These are phyloP conservation scores for Phyllostomus hastatus DNA, from an alignment of 2,113 vertebrate species.

Conservation along the genomic window DNA sequence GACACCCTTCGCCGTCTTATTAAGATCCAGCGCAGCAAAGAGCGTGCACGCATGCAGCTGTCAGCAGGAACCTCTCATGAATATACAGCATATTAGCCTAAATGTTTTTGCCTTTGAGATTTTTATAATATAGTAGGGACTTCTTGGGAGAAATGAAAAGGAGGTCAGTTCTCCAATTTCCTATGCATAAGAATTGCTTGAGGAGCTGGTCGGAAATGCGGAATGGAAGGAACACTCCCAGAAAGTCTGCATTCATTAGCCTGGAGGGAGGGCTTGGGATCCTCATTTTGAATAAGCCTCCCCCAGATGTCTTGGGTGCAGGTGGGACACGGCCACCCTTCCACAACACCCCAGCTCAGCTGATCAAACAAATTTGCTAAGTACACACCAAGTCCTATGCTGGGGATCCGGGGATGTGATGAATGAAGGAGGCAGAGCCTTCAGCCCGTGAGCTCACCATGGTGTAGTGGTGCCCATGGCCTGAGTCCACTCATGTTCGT, in stretches of 20 bases:
- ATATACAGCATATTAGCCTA: slow-evolving; percentile 48
- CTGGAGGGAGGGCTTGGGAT: neutral
- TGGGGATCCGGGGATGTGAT: neutral
- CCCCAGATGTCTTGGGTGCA: neutral
- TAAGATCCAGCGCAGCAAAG: slow-evolving; percentile 48
- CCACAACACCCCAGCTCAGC: neutral
- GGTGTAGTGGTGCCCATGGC: too few relatives aligned
- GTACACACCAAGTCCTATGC: neutral
- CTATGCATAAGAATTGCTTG: neutral
- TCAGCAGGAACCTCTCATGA: slow-evolving; percentile 41
- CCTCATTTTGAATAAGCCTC: neutral
- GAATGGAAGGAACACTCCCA: neutral
- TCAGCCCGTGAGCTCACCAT: neutral
- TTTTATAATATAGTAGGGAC: slow-evolving; percentile 33
- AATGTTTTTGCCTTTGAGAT: slow-evolving; percentile 42
- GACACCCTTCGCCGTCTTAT: slow-evolving; percentile 27
- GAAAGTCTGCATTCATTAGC: neutral
- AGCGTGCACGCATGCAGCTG: neutral
- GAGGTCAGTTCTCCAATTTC: slow-evolving; percentile 1
- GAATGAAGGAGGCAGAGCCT: neutral
- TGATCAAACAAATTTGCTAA: neutral
- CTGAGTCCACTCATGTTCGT: neutral
- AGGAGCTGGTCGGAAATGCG: neutral
- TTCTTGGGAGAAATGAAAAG: slow-evolving; percentile 25
- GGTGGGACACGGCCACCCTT: neutral